Evolutionary conservation across 2,888 invertebrate species (phyloP).

Genomic region (Monoplex corrugatus): DNA sequence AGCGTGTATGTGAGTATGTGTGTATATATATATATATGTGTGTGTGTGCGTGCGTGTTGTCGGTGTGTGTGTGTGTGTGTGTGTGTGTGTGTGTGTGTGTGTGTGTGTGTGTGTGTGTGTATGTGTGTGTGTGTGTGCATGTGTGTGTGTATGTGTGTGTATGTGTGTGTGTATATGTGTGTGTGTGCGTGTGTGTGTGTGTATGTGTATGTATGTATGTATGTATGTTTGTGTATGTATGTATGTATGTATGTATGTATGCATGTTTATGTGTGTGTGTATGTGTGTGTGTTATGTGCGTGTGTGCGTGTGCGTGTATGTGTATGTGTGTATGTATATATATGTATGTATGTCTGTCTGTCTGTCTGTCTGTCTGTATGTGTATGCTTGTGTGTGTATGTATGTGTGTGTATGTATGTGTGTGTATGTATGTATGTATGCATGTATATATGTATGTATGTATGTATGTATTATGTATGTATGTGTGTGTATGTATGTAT

Average conservation of each 20-base stretch:
- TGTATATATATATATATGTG: no score
- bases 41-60: not conserved
- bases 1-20: no score
- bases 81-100: not conserved
- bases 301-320: no score
- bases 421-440: not conserved
- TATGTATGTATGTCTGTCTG: not conserved
- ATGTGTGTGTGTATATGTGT: not conserved
- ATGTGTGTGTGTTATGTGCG: no score
- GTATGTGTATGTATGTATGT: no score
- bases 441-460: not conserved
- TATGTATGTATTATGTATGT: slow-evolving; percentile 30
- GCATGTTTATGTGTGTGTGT: no score
- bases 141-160: no score
- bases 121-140: no score
- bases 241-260: no score
- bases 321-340: not conserved
- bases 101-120: no score
- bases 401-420: not conserved
- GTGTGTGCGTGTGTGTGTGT: not conserved
- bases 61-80: no score
- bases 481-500: slow-evolving; percentile 27
- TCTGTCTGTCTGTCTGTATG: not conserved
- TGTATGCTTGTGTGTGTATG: not conserved
- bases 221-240: no score